These are phyloP conservation scores for Probosciger aterrimus DNA, from an alignment of 2,113 vertebrate species.

Conservation along the genomic window DNA sequence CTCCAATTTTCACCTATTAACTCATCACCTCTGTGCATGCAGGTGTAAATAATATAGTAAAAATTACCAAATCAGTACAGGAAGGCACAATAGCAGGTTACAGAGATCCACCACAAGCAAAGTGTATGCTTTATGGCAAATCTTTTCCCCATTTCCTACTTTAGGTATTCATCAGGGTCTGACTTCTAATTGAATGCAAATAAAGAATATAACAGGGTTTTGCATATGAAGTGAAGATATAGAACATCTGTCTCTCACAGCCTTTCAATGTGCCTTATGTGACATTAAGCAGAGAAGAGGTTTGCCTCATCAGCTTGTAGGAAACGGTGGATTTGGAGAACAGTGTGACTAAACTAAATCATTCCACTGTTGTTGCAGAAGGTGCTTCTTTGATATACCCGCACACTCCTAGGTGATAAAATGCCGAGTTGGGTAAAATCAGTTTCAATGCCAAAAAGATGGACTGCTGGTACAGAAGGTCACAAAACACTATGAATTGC, in stretches of 20 bases:
- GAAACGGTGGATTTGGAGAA: not conserved
- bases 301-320: constrained; percentile 49
- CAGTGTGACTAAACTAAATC: constrained; percentile 15
- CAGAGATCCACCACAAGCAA: not conserved
- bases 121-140: constrained; percentile 27
- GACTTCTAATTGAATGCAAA: constrained; percentile 62
- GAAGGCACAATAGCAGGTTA: not conserved
- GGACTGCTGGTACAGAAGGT: constrained; percentile 46
- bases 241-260: constrained; percentile 60
- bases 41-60: not conserved
- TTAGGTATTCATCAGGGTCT: constrained; percentile 42
- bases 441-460: constrained; percentile 48
- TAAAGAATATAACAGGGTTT: constrained; percentile 54
- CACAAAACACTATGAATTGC: constrained; percentile 47
- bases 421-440: constrained; percentile 39
- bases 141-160: constrained; percentile 30
- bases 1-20: not conserved
- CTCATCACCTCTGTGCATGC: not conserved
- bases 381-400: not conserved
- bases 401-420: constrained; percentile 8
- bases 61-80: not conserved
- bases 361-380: constrained; percentile 22
- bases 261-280: constrained; percentile 45
- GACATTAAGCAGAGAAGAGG: constrained; percentile 40
- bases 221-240: constrained; percentile 56